A percentile compares a stretch with the other conserved stretches of the same genome.
These are phyloP conservation scores for Pseudochaenichthys georgianus DNA, from an alignment of 2,797 vertebrate species.

Conservation along the genomic window DNA sequence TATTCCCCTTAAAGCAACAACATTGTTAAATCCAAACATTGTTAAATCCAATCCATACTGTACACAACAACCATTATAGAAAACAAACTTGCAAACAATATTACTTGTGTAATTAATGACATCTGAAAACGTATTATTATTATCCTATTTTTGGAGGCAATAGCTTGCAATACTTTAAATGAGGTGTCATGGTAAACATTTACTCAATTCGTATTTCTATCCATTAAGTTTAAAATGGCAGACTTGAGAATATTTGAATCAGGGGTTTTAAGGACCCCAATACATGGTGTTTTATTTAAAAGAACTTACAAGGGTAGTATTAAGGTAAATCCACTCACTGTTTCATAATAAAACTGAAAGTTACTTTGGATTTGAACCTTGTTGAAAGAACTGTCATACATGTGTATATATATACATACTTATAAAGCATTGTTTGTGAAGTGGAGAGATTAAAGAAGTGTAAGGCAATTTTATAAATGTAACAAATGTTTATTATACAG, in stretches of 20 bases:
- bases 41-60: neutral
- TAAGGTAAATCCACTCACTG: neutral
- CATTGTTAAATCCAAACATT: neutral
- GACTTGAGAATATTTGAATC: neutral
- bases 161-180: neutral
- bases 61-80: neutral
- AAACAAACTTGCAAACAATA: neutral
- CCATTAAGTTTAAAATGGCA: neutral
- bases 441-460: neutral
- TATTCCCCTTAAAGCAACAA: too few relatives aligned
- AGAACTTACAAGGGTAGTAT: neutral
- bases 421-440: neutral
- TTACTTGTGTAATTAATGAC: neutral
- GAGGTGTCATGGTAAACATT: neutral
- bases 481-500: constrained; percentile 52
- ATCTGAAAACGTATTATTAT: neutral
- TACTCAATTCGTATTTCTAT: neutral
- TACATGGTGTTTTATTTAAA: neutral
- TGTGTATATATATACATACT: neutral
- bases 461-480: constrained; percentile 22
- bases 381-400: neutral
- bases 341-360: neutral
- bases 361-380: neutral
- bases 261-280: neutral
- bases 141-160: neutral